phyloP scores from a whole-genome alignment of 1,140 invertebrate species.

The Microplitis demolitor region DNA sequence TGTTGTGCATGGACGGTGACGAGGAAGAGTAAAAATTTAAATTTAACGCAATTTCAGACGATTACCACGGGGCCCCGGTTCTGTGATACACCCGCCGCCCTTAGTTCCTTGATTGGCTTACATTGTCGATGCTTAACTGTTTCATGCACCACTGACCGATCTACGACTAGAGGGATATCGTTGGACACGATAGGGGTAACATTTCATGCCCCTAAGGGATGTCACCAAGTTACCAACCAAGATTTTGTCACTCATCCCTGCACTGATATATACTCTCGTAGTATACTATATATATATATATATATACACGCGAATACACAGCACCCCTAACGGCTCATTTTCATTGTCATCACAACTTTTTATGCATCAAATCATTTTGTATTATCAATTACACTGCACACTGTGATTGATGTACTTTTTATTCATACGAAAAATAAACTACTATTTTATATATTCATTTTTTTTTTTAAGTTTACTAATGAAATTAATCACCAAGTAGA shows the following conservation, averaged over 20 bases:
- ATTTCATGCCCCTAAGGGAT: constrained; percentile 46
- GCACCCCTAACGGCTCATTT: not conserved
- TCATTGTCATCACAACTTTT: not conserved
- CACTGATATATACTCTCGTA: not conserved
- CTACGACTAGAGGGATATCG: constrained; percentile 49
- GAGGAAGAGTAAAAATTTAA: constrained; percentile 51
- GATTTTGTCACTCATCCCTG: constrained; percentile 31
- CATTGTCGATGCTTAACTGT: constrained; percentile 63
- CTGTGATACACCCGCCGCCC: constrained; percentile 32
- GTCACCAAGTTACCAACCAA: constrained; percentile 24
- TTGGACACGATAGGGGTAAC: constrained; percentile 60
- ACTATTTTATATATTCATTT: no score
- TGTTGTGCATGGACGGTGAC: not conserved
- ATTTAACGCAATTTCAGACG: constrained; percentile 59
- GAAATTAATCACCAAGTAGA: no score
- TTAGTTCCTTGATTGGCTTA: constrained; percentile 57
- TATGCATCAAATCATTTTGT: constrained; percentile 23
- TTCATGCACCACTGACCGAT: constrained; percentile 62
- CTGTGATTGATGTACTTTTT: constrained; percentile 20
- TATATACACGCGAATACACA: not conserved
- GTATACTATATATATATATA: not conserved
- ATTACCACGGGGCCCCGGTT: constrained; percentile 48
- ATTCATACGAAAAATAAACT: constrained; percentile 34
- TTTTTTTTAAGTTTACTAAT: no score
- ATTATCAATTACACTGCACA: constrained; percentile 44